Base-by-base conservation (phyloP, 2,113 vertebrate genomes). In the Sylvia atricapilla region DNA sequence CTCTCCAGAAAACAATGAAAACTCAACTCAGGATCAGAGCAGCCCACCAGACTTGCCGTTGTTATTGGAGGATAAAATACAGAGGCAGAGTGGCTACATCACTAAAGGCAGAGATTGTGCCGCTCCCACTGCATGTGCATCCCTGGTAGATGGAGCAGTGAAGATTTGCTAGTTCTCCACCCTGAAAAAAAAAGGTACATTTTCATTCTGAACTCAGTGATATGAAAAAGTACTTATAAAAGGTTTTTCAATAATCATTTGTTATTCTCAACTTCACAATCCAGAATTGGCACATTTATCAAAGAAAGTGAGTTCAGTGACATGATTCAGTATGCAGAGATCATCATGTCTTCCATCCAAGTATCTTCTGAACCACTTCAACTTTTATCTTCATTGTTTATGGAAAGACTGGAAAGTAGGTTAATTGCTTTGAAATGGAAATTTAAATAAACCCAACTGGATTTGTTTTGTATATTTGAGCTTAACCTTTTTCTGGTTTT, bases 401-500 rank as follows among this genome's bases (percentile, higher is more conserved):
- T 96, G 95, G 87, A 90, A 96, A 97, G 79, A 66, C 47, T 96
- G 63, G 80, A 86, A 96, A 96, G 82, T 83, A 95, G 91, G 93
- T 93, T 87, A 90, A 76, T 92, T 94, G 35, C 33, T 91, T 81
- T 72, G 70, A 95, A 70, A 60, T 87, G 53, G 80, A 84, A 95
- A 85, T 90, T 79, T 79, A 90, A 95, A 96, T 97, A 70, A 60
- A 27, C 1, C 0, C 33, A 35, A 27, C 39, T 95, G 72, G 75
- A 92, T 93, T 93, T 43, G 13, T 94, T 94, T 95, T 90, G 60
- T 90, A 15, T 88, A 82, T 91, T 95, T 89, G 55, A 77, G 39
- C 82, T 93, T 97, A 96, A 96, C 35, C 55, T 94, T 95, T 80
- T 96, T 84, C 73, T 95, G 28, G 46, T 94, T 89, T 97, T 97